A percentile compares a stretch with the other conserved stretches of the same genome.
Conservation (phyloP, 1,140 invertebrate species). For the Ctenoplectra terminalis region DNA sequence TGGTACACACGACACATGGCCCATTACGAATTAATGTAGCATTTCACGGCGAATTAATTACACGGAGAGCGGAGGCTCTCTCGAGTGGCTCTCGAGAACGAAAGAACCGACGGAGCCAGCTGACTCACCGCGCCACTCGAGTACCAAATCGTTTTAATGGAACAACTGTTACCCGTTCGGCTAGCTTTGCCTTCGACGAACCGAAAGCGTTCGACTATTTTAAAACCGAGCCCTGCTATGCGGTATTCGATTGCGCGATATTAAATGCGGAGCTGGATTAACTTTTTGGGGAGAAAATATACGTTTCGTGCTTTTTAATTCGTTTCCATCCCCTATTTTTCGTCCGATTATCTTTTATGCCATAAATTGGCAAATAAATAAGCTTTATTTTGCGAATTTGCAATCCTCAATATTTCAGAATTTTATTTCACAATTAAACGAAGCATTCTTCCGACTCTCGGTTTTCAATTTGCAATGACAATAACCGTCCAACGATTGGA, state of each 20-base stretch:
- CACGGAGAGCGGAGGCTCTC: slow-evolving; percentile 68
- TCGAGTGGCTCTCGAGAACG: slow-evolving; percentile 73
- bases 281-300: not conserved
- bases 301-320: not conserved
- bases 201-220: slow-evolving; percentile 43
- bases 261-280: not conserved
- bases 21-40: slow-evolving; percentile 80
- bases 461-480: not conserved
- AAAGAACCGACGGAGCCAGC: slow-evolving; percentile 66
- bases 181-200: slow-evolving; percentile 56
- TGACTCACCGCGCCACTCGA: slow-evolving; percentile 76
- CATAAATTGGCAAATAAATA: too few species aligned
- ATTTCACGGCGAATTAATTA: slow-evolving; percentile 80
- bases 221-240: not conserved
- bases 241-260: not conserved
- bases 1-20: slow-evolving; percentile 76
- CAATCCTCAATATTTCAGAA: not conserved
- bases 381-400: not conserved
- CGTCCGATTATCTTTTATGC: too few species aligned
- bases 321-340: too few species aligned
- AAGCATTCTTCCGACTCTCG: not conserved
- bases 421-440: not conserved
- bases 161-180: slow-evolving; percentile 78
- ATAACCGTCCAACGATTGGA: not conserved
- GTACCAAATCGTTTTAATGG: slow-evolving; percentile 80